Percentiles rank a stretch among this genome's conserved stretches.
These are phyloP conservation scores for Apodemus agrarius DNA, from an alignment of 2,797 vertebrate species.

Conservation along the genomic window DNA sequence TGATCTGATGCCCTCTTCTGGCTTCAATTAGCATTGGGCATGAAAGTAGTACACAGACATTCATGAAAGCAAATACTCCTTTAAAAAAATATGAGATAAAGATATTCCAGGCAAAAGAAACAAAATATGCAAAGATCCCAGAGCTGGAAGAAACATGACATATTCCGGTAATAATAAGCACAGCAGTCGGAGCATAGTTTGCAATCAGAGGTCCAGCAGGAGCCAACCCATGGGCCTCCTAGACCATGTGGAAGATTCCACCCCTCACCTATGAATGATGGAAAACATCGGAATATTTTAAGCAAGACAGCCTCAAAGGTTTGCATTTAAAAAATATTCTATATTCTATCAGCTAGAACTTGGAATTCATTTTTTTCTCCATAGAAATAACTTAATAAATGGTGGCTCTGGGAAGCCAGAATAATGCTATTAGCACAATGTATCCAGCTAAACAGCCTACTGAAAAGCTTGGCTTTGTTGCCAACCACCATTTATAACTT, in stretches of 20 bases:
- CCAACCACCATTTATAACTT: conserved; percentile 75
- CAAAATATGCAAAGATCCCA: not conserved
- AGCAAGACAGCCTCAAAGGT: not conserved
- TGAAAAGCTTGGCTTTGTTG: conserved; percentile 70
- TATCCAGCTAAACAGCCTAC: conserved; percentile 63
- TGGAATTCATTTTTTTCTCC: conserved; percentile 70
- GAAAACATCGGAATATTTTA: conserved; percentile 21
- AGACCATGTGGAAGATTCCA: not conserved
- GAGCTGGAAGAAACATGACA: not conserved
- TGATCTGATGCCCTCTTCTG: not conserved
- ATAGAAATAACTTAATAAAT: conserved; percentile 74
- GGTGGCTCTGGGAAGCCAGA: conserved; percentile 68
- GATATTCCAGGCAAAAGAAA: not conserved
- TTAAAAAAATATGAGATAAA: not conserved
- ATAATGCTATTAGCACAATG: conserved; percentile 74
- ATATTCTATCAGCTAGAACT: conserved; percentile 49
- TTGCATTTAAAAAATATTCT: conserved; percentile 63
- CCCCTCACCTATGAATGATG: not conserved
- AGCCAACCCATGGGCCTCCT: not conserved
- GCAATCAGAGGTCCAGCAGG: not conserved
- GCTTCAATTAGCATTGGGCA: not conserved
- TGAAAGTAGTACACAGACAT: not conserved
- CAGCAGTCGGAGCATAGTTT: not conserved
- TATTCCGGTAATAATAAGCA: not conserved
- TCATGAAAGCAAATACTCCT: not conserved